Percentiles rank a stretch among this genome's conserved stretches.
Evolutionary conservation across 2,113 vertebrate species (phyloP).

Genomic region (Electrona antarctica): DNA sequence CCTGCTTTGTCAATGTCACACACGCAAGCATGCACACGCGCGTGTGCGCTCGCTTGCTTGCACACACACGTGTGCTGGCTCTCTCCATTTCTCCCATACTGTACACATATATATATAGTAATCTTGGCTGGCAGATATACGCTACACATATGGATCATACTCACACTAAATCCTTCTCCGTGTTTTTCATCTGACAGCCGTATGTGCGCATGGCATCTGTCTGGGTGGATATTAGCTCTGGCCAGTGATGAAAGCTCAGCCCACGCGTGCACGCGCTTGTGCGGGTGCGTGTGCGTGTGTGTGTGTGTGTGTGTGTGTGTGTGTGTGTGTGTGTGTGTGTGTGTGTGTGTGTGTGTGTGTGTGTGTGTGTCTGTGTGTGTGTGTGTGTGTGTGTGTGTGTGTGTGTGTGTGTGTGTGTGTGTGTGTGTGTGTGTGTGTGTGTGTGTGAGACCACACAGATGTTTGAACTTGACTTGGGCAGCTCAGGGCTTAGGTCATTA

Average conservation of each 20-base stretch:
- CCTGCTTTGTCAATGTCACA: slow-evolving; percentile 64
- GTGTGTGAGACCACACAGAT: slow-evolving; percentile 39
- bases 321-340: slow-evolving; percentile 16
- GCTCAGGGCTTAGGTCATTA: slow-evolving; percentile 65
- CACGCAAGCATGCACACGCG: not conserved
- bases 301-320: slow-evolving; percentile 23
- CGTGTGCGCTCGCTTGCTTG: slow-evolving; percentile 6
- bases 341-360: slow-evolving; percentile 3
- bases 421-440: slow-evolving; percentile 19
- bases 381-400: slow-evolving; percentile 17
- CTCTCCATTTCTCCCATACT: slow-evolving; percentile 26
- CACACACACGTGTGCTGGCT: slow-evolving; percentile 21
- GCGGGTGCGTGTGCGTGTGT: slow-evolving; percentile 17
- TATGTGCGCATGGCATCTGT: slow-evolving; percentile 47
- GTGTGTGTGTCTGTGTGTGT: slow-evolving; percentile 18
- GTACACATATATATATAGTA: slow-evolving; percentile 39
- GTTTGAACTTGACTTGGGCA: slow-evolving; percentile 64
- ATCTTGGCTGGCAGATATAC: slow-evolving; percentile 66
- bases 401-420: slow-evolving; percentile 23
- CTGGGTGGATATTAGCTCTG: slow-evolving; percentile 56
- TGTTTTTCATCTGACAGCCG: slow-evolving; percentile 33
- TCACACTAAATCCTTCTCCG: slow-evolving; percentile 54
- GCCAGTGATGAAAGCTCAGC: slow-evolving; percentile 64
- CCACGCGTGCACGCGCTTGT: slow-evolving; percentile 9
- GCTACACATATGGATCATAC: slow-evolving; percentile 64